Evolutionary conservation across 2,888 invertebrate species (phyloP).

Genomic region (Caenorhabditis parvicauda): DNA sequence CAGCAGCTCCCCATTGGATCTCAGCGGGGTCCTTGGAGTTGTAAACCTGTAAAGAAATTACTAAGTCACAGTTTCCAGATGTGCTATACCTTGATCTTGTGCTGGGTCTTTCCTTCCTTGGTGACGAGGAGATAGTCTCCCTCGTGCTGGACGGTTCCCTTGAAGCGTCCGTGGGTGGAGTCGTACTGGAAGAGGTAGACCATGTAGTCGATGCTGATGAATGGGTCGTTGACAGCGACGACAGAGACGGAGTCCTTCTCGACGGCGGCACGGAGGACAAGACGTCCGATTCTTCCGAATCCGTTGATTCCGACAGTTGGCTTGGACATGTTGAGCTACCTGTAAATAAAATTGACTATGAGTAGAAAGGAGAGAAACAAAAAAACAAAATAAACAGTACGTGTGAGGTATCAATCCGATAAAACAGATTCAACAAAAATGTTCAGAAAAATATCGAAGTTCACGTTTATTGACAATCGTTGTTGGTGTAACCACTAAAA

Average conservation of each 20-base stretch:
- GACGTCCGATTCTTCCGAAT: constrained; percentile 89
- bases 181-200: constrained; percentile 75
- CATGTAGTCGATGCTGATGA: constrained; percentile 94
- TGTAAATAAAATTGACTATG: no score
- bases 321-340: constrained; percentile 71
- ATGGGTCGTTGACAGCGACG: constrained; percentile 89
- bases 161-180: constrained; percentile 92
- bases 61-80: neutral
- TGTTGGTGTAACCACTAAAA: no score
- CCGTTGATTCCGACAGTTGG: constrained; percentile 87
- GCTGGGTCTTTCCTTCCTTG: constrained; percentile 64
- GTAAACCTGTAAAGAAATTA: constrained; percentile 12
- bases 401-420: no score
- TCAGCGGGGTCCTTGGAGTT: constrained; percentile 67
- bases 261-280: constrained; percentile 81
- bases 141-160: constrained; percentile 79
- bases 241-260: constrained; percentile 73
- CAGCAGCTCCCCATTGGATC: constrained; percentile 84
- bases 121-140: constrained; percentile 80
- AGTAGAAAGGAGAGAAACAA: no score
- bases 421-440: no score
- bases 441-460: no score
- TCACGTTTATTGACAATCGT: no score
- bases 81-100: constrained; percentile 76
- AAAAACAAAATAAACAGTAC: no score